Conservation (phyloP, 64 coral and sea anemone species). For the Platygyra sinensis region DNA sequence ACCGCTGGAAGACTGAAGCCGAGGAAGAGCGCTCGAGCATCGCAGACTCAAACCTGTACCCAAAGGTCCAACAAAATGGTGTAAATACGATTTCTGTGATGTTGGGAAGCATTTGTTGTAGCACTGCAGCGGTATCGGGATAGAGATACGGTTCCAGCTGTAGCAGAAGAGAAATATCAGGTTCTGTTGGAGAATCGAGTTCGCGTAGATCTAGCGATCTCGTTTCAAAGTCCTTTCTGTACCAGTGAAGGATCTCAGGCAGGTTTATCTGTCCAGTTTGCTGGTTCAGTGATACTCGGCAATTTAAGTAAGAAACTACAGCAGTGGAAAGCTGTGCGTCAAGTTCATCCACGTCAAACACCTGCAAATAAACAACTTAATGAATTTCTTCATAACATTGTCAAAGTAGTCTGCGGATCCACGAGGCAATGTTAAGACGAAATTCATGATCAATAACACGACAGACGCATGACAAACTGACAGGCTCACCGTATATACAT, state of each 20-base stretch:
- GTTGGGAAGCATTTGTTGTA: conserved; percentile 69
- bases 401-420: too few relatives aligned
- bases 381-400: too few relatives aligned
- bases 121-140: conserved; percentile 35
- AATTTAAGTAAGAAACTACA: conserved; percentile 68
- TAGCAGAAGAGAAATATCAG: conserved; percentile 62
- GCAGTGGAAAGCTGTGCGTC: conserved; percentile 61
- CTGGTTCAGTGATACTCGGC: conserved; percentile 40
- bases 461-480: too few relatives aligned
- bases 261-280: conserved; percentile 72
- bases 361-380: conserved; percentile 28
- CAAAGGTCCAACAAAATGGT: conserved; percentile 86
- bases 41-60: conserved; percentile 79
- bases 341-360: conserved; percentile 72
- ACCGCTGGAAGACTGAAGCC: conserved; percentile 67
- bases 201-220: neutral
- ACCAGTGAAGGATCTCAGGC: conserved; percentile 88
- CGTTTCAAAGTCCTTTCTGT: conserved; percentile 82
- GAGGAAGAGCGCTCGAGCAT: conserved; percentile 75
- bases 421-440: too few relatives aligned
- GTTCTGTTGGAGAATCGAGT: conserved; percentile 10
- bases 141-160: conserved; percentile 77
- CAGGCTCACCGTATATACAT: too few relatives aligned
- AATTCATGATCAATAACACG: too few relatives aligned
- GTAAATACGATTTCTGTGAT: conserved; percentile 74